Percentiles rank a stretch among this genome's conserved stretches.
These are phyloP conservation scores for Synanthedon vespiformis DNA, from an alignment of 2,888 invertebrate species.

Conservation along the genomic window DNA sequence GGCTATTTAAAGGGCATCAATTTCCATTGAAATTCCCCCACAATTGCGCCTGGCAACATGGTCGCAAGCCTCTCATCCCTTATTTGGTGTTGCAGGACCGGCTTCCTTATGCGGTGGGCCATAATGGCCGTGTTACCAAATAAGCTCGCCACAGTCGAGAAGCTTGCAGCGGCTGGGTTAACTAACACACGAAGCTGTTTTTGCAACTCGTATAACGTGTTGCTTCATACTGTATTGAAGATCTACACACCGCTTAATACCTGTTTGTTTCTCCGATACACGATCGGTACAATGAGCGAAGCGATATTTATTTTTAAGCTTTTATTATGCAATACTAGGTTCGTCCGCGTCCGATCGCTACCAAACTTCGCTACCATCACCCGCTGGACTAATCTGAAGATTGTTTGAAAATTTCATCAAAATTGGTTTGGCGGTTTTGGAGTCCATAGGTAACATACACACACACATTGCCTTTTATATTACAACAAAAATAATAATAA, in stretches of 20 bases:
- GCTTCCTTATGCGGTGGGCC: slow-evolving; percentile 33
- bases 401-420: too few species aligned
- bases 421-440: too few species aligned
- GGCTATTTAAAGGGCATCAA: neutral
- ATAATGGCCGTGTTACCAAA: slow-evolving; percentile 42
- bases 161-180: slow-evolving; percentile 32
- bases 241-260: neutral
- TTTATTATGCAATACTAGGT: too few species aligned
- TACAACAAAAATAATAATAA: too few species aligned
- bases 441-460: too few species aligned
- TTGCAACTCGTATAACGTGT: neutral
- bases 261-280: neutral
- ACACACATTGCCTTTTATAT: too few species aligned
- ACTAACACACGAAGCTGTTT: slow-evolving; percentile 4
- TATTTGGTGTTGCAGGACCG: slow-evolving; percentile 21
- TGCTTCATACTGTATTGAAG: too few species aligned
- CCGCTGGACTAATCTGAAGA: too few species aligned
- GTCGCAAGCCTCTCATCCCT: slow-evolving; percentile 15
- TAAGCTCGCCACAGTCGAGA: slow-evolving; percentile 19
- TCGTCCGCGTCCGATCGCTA: too few species aligned
- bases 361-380: too few species aligned
- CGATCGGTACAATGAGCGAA: neutral
- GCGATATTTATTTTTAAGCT: neutral
- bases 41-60: slow-evolving; percentile 34
- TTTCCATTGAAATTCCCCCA: slow-evolving; percentile 21